These are phyloP conservation scores for Xestobium rufovillosum DNA, from an alignment of 2,888 invertebrate genomes.

Conservation along the genomic window DNA sequence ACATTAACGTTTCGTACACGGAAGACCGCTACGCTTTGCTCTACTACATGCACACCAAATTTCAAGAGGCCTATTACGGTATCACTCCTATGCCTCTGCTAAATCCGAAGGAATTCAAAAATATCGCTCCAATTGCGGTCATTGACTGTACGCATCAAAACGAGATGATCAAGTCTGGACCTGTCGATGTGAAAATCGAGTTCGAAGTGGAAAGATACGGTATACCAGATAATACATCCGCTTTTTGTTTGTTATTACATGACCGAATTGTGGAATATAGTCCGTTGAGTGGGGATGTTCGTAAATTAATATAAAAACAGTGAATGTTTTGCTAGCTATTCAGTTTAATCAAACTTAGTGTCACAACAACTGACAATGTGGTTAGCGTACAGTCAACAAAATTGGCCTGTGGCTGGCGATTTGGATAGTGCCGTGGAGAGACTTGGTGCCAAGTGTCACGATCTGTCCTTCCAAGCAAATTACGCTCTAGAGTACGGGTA, in stretches of 20 bases:
- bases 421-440: no score
- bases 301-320: constrained; percentile 22
- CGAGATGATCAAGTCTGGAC: constrained; percentile 24
- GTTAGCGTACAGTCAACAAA: no score
- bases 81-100: constrained; percentile 34
- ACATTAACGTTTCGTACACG: constrained; percentile 28
- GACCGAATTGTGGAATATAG: constrained; percentile 25
- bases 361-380: no score
- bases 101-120: constrained; percentile 21
- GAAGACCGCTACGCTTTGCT: constrained; percentile 24
- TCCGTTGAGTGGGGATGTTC: constrained; percentile 22
- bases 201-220: constrained; percentile 24
- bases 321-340: no score
- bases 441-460: no score
- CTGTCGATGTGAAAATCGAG: constrained; percentile 28
- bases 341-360: no score
- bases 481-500: no score
- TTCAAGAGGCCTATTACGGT: constrained; percentile 24
- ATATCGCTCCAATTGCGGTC: constrained; percentile 25
- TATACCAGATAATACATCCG: constrained; percentile 24
- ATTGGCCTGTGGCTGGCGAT: no score
- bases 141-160: constrained; percentile 29
- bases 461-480: no score
- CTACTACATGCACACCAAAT: no score
- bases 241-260: constrained; percentile 26